phyloP scores from a whole-genome alignment of 2,113 vertebrate genomes.

The Rostratula benghalensis region DNA sequence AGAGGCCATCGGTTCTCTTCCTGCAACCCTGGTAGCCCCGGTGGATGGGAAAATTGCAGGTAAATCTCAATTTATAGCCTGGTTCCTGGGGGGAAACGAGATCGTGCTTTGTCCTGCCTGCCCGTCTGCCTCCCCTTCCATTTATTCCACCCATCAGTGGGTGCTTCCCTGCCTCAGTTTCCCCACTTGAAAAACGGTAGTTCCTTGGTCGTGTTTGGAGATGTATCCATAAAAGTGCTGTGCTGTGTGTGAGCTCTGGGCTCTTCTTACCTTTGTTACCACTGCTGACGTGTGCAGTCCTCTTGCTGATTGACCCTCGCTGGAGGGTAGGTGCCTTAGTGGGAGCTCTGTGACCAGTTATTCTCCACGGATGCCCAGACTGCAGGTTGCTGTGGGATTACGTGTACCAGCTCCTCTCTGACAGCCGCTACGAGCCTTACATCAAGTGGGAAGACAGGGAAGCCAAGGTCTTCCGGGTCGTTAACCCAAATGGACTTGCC shows the following conservation, averaged over 20 bases:
- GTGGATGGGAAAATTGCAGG: slow-evolving; percentile 72
- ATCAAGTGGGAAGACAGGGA: slow-evolving; percentile 87
- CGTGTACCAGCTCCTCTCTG: slow-evolving; percentile 86
- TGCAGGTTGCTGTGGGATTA: slow-evolving; percentile 91
- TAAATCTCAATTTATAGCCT: slow-evolving; percentile 15
- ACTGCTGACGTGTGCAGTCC: accelerated
- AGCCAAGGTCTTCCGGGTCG: slow-evolving; percentile 82
- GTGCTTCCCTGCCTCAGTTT: not conserved
- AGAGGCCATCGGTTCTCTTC: not conserved
- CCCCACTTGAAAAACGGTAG: not conserved
- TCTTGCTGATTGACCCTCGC: not conserved
- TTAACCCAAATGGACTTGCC: slow-evolving; percentile 87
- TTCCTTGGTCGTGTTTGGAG: not conserved
- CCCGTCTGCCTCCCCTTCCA: not conserved
- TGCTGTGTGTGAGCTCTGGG: accelerated
- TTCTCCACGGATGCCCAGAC: slow-evolving; percentile 64
- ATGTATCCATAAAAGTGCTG: not conserved
- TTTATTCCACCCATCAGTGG: accelerated
- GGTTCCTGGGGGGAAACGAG: not conserved
- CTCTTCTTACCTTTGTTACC: accelerated
- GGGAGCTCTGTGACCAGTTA: not conserved
- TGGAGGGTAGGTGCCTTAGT: not conserved
- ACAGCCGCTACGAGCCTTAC: slow-evolving; percentile 83
- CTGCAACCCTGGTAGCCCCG: not conserved
- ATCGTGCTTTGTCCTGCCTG: not conserved